phyloP scores from a whole-genome alignment of 2,888 invertebrate species.

The Pristionchus exspectatus region DNA sequence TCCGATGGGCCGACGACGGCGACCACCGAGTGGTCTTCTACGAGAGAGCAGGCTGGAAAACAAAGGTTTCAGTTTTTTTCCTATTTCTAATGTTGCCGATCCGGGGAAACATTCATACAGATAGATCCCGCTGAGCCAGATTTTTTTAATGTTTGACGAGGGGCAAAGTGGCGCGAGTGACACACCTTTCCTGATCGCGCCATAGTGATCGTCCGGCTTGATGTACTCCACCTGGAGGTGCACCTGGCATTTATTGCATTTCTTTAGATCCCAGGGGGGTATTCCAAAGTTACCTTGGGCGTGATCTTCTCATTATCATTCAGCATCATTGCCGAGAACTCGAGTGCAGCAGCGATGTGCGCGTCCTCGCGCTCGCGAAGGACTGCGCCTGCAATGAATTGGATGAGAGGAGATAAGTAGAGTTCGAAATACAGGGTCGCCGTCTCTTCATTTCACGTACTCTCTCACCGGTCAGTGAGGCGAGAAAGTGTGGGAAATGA shows the following conservation, averaged over 20 bases:
- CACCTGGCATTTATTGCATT: constrained; percentile 49
- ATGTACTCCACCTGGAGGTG: constrained; percentile 71
- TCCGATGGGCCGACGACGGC: constrained; percentile 75
- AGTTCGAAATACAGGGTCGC: no score
- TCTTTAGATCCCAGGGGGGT: not conserved
- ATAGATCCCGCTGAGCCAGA: no score
- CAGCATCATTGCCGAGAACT: constrained; percentile 71
- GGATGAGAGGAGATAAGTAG: no score
- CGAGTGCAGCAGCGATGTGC: constrained; percentile 74
- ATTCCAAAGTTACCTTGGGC: not conserved
- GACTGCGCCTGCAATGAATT: constrained; percentile 68
- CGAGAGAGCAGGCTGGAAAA: constrained; percentile 71
- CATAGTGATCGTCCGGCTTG: constrained; percentile 74
- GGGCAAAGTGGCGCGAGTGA: no score
- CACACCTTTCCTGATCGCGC: constrained; percentile 68
- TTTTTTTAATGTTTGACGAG: no score
- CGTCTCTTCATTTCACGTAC: no score
- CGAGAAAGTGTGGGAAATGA: no score
- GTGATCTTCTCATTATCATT: constrained; percentile 59
- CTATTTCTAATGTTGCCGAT: no score
- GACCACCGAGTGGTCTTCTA: constrained; percentile 72
- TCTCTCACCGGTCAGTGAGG: no score
- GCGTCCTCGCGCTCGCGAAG: constrained; percentile 74
- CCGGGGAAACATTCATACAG: no score
- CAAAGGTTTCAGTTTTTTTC: no score